phyloP scores from a whole-genome alignment of 1,140 invertebrate genomes.

The Cydia pomonella region DNA sequence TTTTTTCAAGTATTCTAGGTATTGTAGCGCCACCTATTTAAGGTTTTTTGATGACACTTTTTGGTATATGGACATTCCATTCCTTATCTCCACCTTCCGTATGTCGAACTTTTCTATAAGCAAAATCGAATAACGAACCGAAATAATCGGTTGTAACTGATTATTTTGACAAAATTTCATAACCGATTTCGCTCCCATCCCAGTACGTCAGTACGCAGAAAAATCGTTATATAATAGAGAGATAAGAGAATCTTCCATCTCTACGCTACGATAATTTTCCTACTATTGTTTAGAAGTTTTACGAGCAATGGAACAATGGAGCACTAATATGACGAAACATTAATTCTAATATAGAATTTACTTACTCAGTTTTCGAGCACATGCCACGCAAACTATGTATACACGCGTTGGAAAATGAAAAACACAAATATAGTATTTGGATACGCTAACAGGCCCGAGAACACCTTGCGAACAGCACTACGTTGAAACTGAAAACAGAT shows the following conservation, averaged over 20 bases:
- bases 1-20: too few species aligned
- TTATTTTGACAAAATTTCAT: too few species aligned
- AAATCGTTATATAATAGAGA: too few species aligned
- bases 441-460: slow-evolving; percentile 11
- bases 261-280: neutral
- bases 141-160: too few species aligned
- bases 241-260: neutral
- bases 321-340: slow-evolving; percentile 3
- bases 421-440: slow-evolving; percentile 14
- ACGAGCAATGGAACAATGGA: neutral
- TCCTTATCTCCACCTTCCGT: too few species aligned
- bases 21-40: too few species aligned
- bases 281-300: neutral
- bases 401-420: slow-evolving; percentile 4
- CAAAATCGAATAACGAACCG: too few species aligned
- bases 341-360: neutral
- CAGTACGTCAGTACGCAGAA: too few species aligned
- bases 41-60: too few species aligned
- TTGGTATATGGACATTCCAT: too few species aligned
- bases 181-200: too few species aligned
- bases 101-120: too few species aligned
- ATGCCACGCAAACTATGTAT: slow-evolving; percentile 32
- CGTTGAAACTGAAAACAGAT: slow-evolving; percentile 43
- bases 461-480: slow-evolving; percentile 26
- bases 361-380: slow-evolving; percentile 43